A percentile compares a stretch with the other conserved stretches of the same genome.
Conservation (phyloP, 2,888 invertebrate species). For the Stenodera caucasica region DNA sequence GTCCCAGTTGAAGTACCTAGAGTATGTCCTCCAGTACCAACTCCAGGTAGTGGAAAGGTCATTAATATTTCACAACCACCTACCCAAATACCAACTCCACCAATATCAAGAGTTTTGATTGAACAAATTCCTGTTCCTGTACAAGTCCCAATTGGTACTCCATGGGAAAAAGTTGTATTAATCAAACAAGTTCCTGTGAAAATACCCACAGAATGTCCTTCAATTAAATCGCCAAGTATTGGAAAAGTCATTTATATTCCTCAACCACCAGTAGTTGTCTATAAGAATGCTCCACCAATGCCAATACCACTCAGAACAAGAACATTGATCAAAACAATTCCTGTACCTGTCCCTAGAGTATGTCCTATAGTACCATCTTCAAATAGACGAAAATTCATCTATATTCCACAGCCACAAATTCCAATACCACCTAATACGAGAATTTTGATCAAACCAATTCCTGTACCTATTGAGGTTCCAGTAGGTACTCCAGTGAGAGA, state of each 20-base stretch:
- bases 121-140: background rate
- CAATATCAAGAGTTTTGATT: background rate
- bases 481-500: background rate
- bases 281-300: too few relatives aligned
- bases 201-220: background rate
- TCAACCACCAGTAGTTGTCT: background rate
- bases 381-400: too few relatives aligned
- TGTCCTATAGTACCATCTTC: too few relatives aligned
- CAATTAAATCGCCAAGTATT: too few relatives aligned
- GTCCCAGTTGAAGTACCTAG: background rate
- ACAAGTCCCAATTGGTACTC: background rate
- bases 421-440: too few relatives aligned
- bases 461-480: too few relatives aligned
- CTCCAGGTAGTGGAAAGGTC: background rate
- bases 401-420: slow-evolving; percentile 4
- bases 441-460: too few relatives aligned
- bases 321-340: background rate
- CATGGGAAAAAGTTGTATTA: too few relatives aligned
- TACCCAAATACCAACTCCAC: too few relatives aligned
- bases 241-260: too few relatives aligned
- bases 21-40: background rate
- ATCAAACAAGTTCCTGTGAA: background rate
- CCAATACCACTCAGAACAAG: too few relatives aligned
- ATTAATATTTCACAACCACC: background rate
- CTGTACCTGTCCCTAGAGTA: background rate